These are phyloP conservation scores for Drosophila cognata DNA, from an alignment of 2,888 invertebrate species.

Conservation along the genomic window DNA sequence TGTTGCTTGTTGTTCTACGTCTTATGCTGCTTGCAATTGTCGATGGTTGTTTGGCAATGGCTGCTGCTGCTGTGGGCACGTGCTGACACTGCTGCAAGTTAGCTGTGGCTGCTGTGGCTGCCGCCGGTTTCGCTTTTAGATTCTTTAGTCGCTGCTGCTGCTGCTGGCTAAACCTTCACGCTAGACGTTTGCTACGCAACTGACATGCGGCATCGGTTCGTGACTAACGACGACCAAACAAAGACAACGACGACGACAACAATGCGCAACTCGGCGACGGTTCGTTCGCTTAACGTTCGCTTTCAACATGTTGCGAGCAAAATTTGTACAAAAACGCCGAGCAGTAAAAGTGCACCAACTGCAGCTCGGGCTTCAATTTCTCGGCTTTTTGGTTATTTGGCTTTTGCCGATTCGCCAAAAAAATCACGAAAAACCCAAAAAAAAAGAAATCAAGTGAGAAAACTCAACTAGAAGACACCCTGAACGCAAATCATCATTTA, in stretches of 20 bases:
- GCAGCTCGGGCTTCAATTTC: constrained; percentile 7
- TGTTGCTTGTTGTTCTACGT: constrained; percentile 12
- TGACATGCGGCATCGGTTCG: constrained; percentile 59
- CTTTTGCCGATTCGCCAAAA: constrained; percentile 5
- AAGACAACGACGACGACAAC: constrained; percentile 24
- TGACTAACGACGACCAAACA: constrained; percentile 25
- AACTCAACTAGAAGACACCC: neutral
- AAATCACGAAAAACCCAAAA: neutral
- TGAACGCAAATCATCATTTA: neutral
- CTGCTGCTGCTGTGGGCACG: constrained; percentile 39
- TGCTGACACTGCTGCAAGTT: constrained; percentile 37
- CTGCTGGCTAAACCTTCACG: constrained; percentile 66
- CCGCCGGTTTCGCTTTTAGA: constrained; percentile 5
- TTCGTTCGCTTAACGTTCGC: constrained; percentile 45
- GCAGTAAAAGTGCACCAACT: constrained; percentile 39
- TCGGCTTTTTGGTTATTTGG: constrained; percentile 12
- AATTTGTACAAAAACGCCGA: neutral
- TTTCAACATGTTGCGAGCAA: constrained; percentile 64
- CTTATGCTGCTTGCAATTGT: constrained; percentile 22
- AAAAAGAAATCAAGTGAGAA: too few species aligned
- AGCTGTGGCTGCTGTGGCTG: constrained; percentile 30
- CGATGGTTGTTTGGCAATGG: constrained; percentile 16
- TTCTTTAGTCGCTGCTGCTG: constrained; percentile 18
- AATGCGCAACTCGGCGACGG: constrained; percentile 36
- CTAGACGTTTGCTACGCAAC: constrained; percentile 78